Percentiles rank a stretch among this genome's conserved stretches.
These are phyloP conservation scores for Ichneumon xanthorius DNA, from an alignment of 2,888 invertebrate species.

Conservation along the genomic window DNA sequence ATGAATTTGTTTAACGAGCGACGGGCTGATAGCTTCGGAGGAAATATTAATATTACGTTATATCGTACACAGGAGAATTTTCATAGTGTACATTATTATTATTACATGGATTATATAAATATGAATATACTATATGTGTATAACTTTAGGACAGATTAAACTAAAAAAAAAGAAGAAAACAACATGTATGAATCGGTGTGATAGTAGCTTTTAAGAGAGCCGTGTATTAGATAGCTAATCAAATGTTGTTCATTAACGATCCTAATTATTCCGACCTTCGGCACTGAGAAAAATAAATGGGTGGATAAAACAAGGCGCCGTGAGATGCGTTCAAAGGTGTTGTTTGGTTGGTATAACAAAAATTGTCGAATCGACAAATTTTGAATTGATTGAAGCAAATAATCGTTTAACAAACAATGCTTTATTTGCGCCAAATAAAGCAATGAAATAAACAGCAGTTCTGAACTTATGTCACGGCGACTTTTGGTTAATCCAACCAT, in stretches of 20 bases:
- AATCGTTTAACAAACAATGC: too few relatives aligned
- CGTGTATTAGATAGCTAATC: slow-evolving; percentile 78
- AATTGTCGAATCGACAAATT: too few relatives aligned
- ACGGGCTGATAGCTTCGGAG: slow-evolving; percentile 29
- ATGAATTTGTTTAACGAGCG: slow-evolving; percentile 57
- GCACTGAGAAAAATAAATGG: too few relatives aligned
- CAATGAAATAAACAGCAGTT: too few relatives aligned
- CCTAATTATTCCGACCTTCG: slow-evolving; percentile 23
- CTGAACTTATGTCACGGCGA: too few relatives aligned
- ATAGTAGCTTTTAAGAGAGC: slow-evolving; percentile 83
- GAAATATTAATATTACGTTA: slow-evolving; percentile 31
- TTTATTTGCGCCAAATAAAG: too few relatives aligned
- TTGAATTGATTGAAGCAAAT: too few relatives aligned
- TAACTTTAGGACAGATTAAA: slow-evolving; percentile 58
- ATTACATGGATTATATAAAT: slow-evolving; percentile 54
- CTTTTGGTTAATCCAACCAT: too few relatives aligned
- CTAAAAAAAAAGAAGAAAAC: background rate
- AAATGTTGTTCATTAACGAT: slow-evolving; percentile 76
- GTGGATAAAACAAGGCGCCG: too few relatives aligned
- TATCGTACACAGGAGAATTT: slow-evolving; percentile 41
- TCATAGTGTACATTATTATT: slow-evolving; percentile 51
- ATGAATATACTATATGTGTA: slow-evolving; percentile 62
- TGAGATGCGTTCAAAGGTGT: too few relatives aligned
- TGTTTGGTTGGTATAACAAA: too few relatives aligned
- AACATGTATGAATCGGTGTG: slow-evolving; percentile 84